A percentile compares a stretch with the other conserved stretches of the same genome.
Conservation (phyloP, 1,140 invertebrate genomes). For the Scylla paramamosain region DNA sequence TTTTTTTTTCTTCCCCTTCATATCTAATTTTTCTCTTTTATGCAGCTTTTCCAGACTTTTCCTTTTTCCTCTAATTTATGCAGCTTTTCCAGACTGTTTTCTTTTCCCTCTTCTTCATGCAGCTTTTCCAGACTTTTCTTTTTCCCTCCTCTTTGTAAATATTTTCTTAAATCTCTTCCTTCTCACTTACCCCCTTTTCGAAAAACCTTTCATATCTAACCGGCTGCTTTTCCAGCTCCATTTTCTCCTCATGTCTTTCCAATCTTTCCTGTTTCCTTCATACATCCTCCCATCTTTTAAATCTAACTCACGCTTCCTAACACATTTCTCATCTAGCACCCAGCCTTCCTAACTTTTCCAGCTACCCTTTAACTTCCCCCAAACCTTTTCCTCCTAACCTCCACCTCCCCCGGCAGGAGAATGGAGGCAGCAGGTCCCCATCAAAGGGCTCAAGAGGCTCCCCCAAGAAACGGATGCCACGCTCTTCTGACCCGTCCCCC, state of each 20-base stretch:
- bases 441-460: slow-evolving; percentile 66
- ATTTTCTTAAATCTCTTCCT: too few relatives aligned
- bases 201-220: background rate
- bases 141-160: background rate
- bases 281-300: background rate
- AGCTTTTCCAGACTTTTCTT: background rate
- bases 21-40: background rate
- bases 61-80: background rate
- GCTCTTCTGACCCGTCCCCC: slow-evolving; percentile 71
- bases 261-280: background rate
- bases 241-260: background rate
- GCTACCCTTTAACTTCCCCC: too few relatives aligned
- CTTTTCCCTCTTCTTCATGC: background rate
- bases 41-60: background rate
- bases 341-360: too few relatives aligned
- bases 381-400: too few relatives aligned
- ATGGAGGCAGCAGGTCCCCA: slow-evolving; percentile 71
- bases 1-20: background rate
- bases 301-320: too few relatives aligned
- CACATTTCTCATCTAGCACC: too few relatives aligned
- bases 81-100: background rate
- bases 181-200: background rate
- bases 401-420: slow-evolving; percentile 50
- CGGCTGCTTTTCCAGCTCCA: background rate
- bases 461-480: slow-evolving; percentile 68